Conservation (phyloP, 2,888 invertebrate species). For the Desoria tigrina region DNA sequence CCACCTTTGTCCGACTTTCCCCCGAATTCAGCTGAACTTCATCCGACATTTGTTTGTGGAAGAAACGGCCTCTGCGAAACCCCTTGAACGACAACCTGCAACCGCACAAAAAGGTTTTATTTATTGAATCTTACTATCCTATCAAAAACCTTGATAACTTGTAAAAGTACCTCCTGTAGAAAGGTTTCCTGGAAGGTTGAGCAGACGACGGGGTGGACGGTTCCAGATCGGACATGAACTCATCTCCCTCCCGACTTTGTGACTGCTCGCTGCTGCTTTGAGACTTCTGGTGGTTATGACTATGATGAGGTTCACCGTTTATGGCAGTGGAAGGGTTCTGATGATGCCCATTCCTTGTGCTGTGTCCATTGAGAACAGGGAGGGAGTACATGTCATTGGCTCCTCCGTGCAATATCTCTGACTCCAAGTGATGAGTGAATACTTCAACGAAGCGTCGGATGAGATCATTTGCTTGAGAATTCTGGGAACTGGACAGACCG, state of each 20-base stretch:
- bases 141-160: too few relatives aligned
- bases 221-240: conserved; percentile 16
- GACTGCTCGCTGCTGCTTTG: conserved; percentile 41
- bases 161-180: conserved; percentile 48
- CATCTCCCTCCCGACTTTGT: conserved; percentile 38
- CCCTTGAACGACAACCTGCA: conserved; percentile 81
- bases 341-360: conserved; percentile 21
- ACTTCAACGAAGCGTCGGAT: conserved; percentile 49
- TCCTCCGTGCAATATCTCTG: conserved; percentile 40
- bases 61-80: conserved; percentile 77
- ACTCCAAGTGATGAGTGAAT: conserved; percentile 47
- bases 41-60: conserved; percentile 87
- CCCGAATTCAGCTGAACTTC: conserved; percentile 69
- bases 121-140: too few relatives aligned
- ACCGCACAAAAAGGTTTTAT: too few relatives aligned
- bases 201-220: conserved; percentile 14
- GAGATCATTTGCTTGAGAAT: conserved; percentile 46
- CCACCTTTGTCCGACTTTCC: conserved; percentile 57
- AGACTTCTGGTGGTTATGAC: conserved; percentile 29
- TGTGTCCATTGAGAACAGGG: conserved; percentile 6
- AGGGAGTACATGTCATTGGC: conserved; percentile 13
- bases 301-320: conserved; percentile 20
- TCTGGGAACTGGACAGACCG: neutral
- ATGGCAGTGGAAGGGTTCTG: conserved; percentile 6
- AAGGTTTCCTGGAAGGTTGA: conserved; percentile 46